Conservation (phyloP, 2,888 invertebrate species). For the Parascotia fuliginaria region DNA sequence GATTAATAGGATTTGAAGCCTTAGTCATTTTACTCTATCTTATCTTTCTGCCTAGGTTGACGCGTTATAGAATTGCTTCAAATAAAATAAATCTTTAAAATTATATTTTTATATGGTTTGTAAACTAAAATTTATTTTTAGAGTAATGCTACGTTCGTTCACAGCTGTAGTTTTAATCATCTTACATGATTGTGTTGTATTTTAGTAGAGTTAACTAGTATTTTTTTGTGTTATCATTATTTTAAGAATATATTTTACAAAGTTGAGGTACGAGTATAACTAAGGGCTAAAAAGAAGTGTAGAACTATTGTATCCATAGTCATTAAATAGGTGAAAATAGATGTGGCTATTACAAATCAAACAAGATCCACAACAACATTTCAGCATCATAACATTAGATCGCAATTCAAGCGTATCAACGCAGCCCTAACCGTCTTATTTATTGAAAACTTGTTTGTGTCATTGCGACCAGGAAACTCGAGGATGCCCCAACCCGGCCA, state of each 20-base stretch:
- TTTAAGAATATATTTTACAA: no score
- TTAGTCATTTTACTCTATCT: not conserved
- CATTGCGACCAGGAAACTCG: slow-evolving; percentile 50
- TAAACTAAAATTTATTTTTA: no score
- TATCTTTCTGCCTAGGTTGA: slow-evolving; percentile 14
- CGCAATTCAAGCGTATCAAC: slow-evolving; percentile 25
- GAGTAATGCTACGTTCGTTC: no score
- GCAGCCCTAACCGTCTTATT: slow-evolving; percentile 46
- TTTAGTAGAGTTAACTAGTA: no score
- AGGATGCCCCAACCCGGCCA: slow-evolving; percentile 46
- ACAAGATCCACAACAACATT: not conserved
- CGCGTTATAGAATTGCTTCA: not conserved
- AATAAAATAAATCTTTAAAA: not conserved
- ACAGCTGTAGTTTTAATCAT: no score
- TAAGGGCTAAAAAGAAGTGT: not conserved
- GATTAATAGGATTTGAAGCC: slow-evolving; percentile 31
- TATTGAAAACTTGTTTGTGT: slow-evolving; percentile 67
- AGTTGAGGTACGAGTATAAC: no score
- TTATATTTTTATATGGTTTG: no score
- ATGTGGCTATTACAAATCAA: not conserved
- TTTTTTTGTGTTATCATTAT: no score
- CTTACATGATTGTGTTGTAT: no score
- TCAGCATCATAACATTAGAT: slow-evolving; percentile 23
- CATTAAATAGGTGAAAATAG: not conserved
- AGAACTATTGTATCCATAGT: not conserved